Percentiles rank a stretch among this genome's conserved stretches.
Conservation (phyloP, 1,140 invertebrate genomes). For the Musca domestica region DNA sequence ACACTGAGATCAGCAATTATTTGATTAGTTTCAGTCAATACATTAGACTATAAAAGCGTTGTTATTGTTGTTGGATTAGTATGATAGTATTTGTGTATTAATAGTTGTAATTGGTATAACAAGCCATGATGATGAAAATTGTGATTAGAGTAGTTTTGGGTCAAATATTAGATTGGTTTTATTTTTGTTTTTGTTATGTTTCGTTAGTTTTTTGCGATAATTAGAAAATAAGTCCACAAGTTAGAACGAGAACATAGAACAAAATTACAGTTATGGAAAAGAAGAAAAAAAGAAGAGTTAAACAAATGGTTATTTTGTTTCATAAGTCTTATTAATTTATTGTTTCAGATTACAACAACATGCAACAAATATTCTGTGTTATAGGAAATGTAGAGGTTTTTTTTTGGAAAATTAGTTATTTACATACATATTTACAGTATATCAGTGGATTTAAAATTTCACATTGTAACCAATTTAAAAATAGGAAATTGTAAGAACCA, state of each 20-base stretch:
- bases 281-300: constrained; percentile 21
- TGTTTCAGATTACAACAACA: constrained; percentile 4
- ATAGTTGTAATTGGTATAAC: not conserved
- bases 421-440: constrained; percentile 14
- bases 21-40: constrained; percentile 48
- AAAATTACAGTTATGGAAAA: constrained; percentile 11
- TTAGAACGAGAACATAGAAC: constrained; percentile 17
- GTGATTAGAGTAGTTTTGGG: not conserved
- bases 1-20: constrained; percentile 47
- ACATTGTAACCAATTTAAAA: too few relatives aligned
- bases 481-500: too few relatives aligned
- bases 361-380: constrained; percentile 6
- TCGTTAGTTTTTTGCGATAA: not conserved
- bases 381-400: not conserved
- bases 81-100: not conserved
- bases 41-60: constrained; percentile 23
- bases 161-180: not conserved
- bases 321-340: constrained; percentile 6
- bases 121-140: not conserved
- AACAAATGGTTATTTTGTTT: constrained; percentile 11
- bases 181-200: not conserved
- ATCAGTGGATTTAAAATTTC: not conserved
- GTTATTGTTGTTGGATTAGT: not conserved
- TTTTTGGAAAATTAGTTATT: not conserved
- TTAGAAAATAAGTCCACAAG: constrained; percentile 18